Percentiles rank a stretch among this genome's conserved stretches.
These are phyloP conservation scores for Pyrrhosoma nymphula DNA, from an alignment of 2,888 invertebrate genomes.

Conservation along the genomic window DNA sequence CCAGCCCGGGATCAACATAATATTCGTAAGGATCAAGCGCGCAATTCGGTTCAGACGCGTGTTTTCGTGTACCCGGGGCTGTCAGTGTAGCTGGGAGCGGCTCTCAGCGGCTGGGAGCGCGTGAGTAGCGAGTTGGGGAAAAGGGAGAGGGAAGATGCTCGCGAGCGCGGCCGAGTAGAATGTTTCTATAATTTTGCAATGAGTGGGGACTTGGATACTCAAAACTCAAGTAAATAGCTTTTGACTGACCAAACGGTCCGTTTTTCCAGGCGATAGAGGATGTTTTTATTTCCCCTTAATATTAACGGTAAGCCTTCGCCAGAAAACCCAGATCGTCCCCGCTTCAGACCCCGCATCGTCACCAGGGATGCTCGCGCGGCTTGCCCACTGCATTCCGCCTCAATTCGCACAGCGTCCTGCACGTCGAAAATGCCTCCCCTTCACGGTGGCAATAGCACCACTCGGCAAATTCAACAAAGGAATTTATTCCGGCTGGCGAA, in stretches of 20 bases:
- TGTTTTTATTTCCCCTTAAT: not conserved
- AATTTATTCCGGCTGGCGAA: not conserved
- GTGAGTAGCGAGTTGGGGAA: not conserved
- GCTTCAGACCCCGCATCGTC: not conserved
- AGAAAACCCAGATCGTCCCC: too few relatives aligned
- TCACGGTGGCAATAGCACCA: not conserved
- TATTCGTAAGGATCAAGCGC: too few relatives aligned
- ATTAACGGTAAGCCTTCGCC: too few relatives aligned
- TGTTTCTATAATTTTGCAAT: not conserved
- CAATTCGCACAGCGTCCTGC: not conserved
- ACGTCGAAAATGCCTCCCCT: not conserved
- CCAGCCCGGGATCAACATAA: not conserved
- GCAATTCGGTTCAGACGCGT: not conserved
- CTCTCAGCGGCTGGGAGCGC: not conserved
- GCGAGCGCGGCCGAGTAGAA: too few relatives aligned
- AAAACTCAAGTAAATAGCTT: not conserved
- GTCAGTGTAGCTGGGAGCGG: not conserved
- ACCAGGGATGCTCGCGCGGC: not conserved
- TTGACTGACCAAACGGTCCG: not conserved
- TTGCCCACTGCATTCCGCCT: not conserved
- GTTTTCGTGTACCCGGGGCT: not conserved
- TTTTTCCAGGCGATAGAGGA: not conserved
- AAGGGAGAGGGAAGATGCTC: too few relatives aligned
- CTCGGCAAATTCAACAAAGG: not conserved
- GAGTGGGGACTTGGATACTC: not conserved